phyloP scores from a whole-genome alignment of 2,797 vertebrate species.

The Hypotaenidia philippensis region DNA sequence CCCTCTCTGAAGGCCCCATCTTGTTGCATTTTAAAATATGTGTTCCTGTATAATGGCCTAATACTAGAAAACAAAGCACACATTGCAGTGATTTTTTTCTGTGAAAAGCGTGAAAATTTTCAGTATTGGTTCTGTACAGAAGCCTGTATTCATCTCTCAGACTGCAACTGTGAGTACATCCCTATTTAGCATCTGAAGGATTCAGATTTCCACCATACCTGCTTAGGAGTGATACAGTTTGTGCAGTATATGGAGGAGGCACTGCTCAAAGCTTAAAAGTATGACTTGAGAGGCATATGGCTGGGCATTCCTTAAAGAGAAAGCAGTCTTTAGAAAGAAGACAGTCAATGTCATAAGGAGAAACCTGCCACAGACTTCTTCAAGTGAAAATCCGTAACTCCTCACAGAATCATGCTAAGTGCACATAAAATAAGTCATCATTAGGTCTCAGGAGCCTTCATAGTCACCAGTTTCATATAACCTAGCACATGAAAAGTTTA shows the following conservation, averaged over 20 bases:
- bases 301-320: background rate
- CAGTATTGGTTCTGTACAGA: background rate
- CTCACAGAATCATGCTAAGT: background rate
- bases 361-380: too few relatives aligned
- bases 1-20: background rate
- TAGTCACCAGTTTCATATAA: background rate
- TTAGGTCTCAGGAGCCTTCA: background rate
- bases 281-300: background rate
- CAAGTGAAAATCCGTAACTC: background rate
- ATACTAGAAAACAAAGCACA: background rate
- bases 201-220: background rate
- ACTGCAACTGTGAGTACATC: background rate
- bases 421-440: background rate
- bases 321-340: background rate
- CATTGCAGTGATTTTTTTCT: background rate
- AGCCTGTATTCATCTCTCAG: background rate
- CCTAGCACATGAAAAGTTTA: background rate
- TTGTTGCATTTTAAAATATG: background rate
- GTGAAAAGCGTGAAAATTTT: background rate
- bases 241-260: background rate
- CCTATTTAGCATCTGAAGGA: background rate
- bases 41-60: background rate
- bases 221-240: background rate
- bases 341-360: background rate
- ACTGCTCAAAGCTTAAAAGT: background rate